phyloP scores from a whole-genome alignment of 2,113 vertebrate genomes.

The Ophthalmolycus amberensis region DNA sequence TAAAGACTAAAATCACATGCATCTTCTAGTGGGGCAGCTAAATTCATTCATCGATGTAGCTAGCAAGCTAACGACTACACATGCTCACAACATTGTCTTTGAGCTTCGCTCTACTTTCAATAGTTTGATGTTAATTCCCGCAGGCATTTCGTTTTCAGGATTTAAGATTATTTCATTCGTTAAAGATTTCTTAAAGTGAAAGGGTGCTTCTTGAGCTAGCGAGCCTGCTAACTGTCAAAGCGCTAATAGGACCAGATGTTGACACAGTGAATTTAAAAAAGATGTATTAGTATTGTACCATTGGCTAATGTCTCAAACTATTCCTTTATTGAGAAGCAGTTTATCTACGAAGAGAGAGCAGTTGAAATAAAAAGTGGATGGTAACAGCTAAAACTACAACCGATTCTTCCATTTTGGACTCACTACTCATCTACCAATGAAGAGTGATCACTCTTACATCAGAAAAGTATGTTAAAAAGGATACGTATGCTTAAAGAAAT shows the following conservation, averaged over 20 bases:
- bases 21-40: too few relatives aligned
- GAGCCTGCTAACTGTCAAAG: not conserved
- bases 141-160: too few relatives aligned
- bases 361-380: too few relatives aligned
- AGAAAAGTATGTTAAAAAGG: not conserved
- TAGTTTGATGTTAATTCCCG: too few relatives aligned
- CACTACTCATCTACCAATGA: not conserved
- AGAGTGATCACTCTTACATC: not conserved
- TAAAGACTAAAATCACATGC: too few relatives aligned
- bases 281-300: not conserved
- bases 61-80: too few relatives aligned
- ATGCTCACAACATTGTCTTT: too few relatives aligned
- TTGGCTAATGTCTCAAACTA: not conserved
- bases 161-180: too few relatives aligned
- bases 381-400: too few relatives aligned
- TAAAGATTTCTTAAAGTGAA: conserved; percentile 29
- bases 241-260: not conserved
- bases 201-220: not conserved
- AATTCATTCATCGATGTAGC: too few relatives aligned
- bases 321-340: not conserved
- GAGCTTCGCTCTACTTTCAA: too few relatives aligned
- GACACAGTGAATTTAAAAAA: not conserved
- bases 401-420: too few relatives aligned
- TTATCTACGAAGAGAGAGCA: not conserved
- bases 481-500: not conserved